Evolutionary conservation across 2,113 vertebrate genomes (phyloP).

Genomic region (Muntiacus muntjak): DNA sequence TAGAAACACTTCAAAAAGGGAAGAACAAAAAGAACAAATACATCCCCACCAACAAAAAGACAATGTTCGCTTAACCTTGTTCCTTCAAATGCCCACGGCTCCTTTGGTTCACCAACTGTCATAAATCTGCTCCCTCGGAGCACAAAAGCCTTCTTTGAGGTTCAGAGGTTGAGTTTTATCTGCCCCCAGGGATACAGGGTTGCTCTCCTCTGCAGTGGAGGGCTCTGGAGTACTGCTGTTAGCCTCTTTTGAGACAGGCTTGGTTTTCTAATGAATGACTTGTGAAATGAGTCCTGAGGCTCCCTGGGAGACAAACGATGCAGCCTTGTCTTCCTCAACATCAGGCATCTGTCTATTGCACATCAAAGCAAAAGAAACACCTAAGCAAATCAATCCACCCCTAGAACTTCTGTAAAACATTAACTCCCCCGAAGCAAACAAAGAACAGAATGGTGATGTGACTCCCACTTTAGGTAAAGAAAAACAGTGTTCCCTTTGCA

Average conservation of each 20-base stretch:
- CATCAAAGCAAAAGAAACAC: conserved; percentile 73
- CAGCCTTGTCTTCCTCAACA: conserved; percentile 60
- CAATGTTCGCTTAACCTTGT: conserved; percentile 58
- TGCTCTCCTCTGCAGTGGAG: conserved; percentile 15
- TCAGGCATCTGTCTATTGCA: conserved; percentile 47
- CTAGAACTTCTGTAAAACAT: conserved; percentile 75
- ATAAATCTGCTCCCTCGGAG: conserved; percentile 51
- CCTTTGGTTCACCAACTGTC: conserved; percentile 51
- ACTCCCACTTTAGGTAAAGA: conserved; percentile 56
- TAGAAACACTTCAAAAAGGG: conserved; percentile 58
- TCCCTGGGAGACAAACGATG: conserved; percentile 62
- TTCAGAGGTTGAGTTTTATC: conserved; percentile 75
- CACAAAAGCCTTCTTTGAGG: conserved; percentile 69
- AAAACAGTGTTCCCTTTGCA: conserved; percentile 47
- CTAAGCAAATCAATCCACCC: conserved; percentile 75
- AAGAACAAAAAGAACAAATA: conserved; percentile 62
- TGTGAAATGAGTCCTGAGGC: conserved; percentile 71
- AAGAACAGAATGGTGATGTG: neutral
- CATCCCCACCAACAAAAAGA: conserved; percentile 62
- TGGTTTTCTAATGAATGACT: conserved; percentile 80
- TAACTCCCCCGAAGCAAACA: conserved; percentile 64
- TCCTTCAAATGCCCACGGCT: conserved; percentile 61
- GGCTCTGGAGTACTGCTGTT: conserved; percentile 49
- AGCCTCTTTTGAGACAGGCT: conserved; percentile 67
- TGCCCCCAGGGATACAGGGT: conserved; percentile 58